Conservation (phyloP, 2,113 vertebrate species). For the Scalopus aquaticus region DNA sequence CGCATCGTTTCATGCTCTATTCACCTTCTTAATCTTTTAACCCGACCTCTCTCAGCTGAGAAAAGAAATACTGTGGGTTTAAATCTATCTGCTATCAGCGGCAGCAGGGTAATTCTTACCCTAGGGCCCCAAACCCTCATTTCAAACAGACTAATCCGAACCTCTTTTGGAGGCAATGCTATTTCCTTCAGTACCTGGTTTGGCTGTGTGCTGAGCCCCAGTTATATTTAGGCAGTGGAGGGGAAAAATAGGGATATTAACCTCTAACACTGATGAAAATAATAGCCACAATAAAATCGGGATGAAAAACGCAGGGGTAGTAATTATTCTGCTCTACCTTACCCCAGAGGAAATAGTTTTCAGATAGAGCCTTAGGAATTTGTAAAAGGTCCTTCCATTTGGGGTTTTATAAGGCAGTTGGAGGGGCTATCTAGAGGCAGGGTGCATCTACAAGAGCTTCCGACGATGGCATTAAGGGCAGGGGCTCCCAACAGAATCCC, state of each 20-base stretch:
- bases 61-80: not conserved
- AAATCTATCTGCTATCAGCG: slow-evolving; percentile 24
- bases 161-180: not conserved
- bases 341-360: slow-evolving; percentile 73
- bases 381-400: not conserved
- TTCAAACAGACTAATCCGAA: not conserved
- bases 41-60: slow-evolving; percentile 3
- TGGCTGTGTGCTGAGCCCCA: slow-evolving; percentile 66
- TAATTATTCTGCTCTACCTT: slow-evolving; percentile 81
- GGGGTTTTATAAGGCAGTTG: slow-evolving; percentile 62
- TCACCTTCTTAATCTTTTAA: slow-evolving; percentile 49
- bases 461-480: not conserved
- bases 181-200: slow-evolving; percentile 78
- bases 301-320: slow-evolving; percentile 79
- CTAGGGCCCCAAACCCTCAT: slow-evolving; percentile 30
- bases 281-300: slow-evolving; percentile 86
- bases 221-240: slow-evolving; percentile 85
- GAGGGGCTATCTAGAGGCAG: not conserved
- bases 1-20: not conserved
- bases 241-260: slow-evolving; percentile 87
- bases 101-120: slow-evolving; percentile 18
- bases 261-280: slow-evolving; percentile 88
- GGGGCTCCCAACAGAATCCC: not conserved
- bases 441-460: not conserved
- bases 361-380: slow-evolving; percentile 63